phyloP scores from a whole-genome alignment of 1,140 invertebrate species.

The Cyphomyrmex costatus region DNA sequence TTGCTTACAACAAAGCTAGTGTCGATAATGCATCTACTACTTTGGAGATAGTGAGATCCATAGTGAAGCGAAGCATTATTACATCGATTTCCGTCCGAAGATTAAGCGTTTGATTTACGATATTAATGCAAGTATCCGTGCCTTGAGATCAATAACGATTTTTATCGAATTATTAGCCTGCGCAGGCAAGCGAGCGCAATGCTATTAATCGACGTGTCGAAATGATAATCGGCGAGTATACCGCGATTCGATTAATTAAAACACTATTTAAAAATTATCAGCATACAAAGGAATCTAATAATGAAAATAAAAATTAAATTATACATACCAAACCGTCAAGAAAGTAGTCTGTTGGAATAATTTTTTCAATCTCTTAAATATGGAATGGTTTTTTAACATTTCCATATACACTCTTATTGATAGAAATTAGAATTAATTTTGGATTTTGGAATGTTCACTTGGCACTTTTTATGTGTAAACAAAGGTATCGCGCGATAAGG shows the following conservation, averaged over 20 bases:
- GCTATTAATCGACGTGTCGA: constrained; percentile 38
- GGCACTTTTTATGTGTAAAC: background rate
- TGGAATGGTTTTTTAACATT: background rate
- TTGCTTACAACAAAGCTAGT: background rate
- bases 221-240: constrained; percentile 50
- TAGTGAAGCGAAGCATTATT: constrained; percentile 24
- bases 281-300: background rate
- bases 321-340: background rate
- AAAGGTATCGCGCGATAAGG: constrained; percentile 38
- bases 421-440: background rate
- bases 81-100: constrained; percentile 43
- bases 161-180: constrained; percentile 56
- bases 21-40: constrained; percentile 19
- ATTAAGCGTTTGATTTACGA: constrained; percentile 53
- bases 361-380: no score
- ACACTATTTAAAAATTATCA: constrained; percentile 5
- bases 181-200: constrained; percentile 16
- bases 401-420: background rate
- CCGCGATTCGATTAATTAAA: constrained; percentile 38
- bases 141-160: constrained; percentile 51
- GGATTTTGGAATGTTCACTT: background rate
- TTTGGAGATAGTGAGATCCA: constrained; percentile 23
- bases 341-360: background rate
- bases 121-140: constrained; percentile 43
- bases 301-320: background rate